Evolutionary conservation across 2,113 vertebrate genomes (phyloP).

Genomic region (Cairina moschata): DNA sequence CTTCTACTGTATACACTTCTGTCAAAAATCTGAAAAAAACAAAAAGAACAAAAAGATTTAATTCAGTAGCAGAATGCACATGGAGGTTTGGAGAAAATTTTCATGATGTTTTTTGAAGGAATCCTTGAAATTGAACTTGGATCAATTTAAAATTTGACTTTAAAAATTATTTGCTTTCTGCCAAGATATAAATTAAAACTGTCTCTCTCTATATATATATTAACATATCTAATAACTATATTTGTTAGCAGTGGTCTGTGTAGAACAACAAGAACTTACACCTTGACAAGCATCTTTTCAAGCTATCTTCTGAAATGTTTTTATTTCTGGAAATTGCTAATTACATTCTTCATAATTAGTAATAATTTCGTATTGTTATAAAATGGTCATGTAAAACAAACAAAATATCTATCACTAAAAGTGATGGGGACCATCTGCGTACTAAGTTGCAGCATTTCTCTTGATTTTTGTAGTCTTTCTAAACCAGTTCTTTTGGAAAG

Average conservation of each 20-base stretch:
- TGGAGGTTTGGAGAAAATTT: neutral
- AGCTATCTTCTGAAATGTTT: neutral
- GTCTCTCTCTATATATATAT: too few species aligned
- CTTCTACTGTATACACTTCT: neutral
- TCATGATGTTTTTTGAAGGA: fast-evolving
- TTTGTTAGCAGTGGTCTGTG: neutral
- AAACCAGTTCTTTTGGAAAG: neutral
- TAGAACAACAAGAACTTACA: neutral
- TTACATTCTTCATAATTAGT: neutral
- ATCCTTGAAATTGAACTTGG: neutral
- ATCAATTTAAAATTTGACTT: neutral
- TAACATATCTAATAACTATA: neutral
- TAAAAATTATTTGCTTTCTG: neutral
- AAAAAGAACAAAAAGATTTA: neutral
- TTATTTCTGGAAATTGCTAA: neutral
- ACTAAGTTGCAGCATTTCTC: neutral
- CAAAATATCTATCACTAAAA: neutral
- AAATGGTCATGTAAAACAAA: neutral
- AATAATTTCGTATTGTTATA: neutral
- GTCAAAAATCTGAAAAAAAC: neutral
- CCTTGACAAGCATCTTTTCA: neutral
- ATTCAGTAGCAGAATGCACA: neutral
- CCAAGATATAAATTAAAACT: neutral
- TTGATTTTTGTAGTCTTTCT: neutral
- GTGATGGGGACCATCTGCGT: neutral